These are phyloP conservation scores for Crocallis elinguaria DNA, from an alignment of 2,888 invertebrate genomes.

Conservation along the genomic window DNA sequence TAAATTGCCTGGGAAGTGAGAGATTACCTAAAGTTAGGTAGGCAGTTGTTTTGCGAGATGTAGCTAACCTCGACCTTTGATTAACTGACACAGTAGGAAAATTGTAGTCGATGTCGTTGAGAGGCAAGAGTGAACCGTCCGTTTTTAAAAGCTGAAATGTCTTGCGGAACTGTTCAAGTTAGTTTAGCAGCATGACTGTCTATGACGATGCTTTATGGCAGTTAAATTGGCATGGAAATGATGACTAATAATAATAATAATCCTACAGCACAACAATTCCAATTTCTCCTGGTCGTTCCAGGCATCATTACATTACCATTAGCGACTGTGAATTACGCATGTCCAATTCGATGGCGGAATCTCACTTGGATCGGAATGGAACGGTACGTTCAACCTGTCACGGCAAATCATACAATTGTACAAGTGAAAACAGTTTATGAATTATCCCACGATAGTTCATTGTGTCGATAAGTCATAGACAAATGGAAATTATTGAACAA, in stretches of 20 bases:
- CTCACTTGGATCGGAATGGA: slow-evolving; percentile 9
- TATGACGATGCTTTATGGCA: background rate
- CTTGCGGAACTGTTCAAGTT: no score
- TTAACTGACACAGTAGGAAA: no score
- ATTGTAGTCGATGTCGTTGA: no score
- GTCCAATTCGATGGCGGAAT: slow-evolving; percentile 42
- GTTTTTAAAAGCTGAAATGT: no score
- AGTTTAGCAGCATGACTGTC: no score
- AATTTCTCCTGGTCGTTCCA: slow-evolving; percentile 33
- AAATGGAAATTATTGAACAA: slow-evolving; percentile 32
- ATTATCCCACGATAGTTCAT: slow-evolving; percentile 47
- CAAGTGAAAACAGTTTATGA: slow-evolving; percentile 40
- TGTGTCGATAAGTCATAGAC: slow-evolving; percentile 30
- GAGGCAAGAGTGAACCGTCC: no score
- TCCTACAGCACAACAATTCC: background rate
- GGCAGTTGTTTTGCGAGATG: no score
- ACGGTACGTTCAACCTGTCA: slow-evolving; percentile 36
- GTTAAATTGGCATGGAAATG: background rate
- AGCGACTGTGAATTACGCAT: slow-evolving; percentile 42
- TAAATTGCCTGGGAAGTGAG: background rate
- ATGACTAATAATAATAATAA: background rate
- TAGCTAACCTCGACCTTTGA: no score
- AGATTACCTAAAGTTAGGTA: no score
- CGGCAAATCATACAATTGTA: slow-evolving; percentile 39
- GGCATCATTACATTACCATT: slow-evolving; percentile 40